Evolutionary conservation across 2,888 invertebrate species (phyloP), one percentile per base, ranked within the genome.

Genomic region (Mystacides longicornis): DNA sequence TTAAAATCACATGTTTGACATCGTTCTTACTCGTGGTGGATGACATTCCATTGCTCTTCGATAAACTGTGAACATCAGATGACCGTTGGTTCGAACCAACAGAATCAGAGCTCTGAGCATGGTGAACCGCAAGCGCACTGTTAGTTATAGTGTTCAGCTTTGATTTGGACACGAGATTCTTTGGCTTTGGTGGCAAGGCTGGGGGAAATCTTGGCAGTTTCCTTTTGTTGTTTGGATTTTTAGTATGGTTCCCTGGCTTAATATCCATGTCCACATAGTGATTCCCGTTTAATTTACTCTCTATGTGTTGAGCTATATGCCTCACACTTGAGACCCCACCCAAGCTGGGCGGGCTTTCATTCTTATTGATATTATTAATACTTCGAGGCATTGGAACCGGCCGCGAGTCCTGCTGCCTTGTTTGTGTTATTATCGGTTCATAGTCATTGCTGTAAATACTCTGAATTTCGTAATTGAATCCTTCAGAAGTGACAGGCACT

Each of bases 181-280:
- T 82, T 64, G 89, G 88, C 72, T 89, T 87, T 47, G 89, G 86
- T 58, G 89, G 87, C 67, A 90, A 71, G 62, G 88, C 86, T 53
- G 87, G 87, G 56, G 87, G 87, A 62, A 79, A 80, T 65, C 85
- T 73, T 64, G 81, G 75, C 59, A 82, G 81, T 70, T 83, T 82
- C 63, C 71, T 72, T 62, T 73, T 77, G 63, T 77, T 77, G 60
- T 75, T 74, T 64, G 75, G 72, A 63, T 76, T 76, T n/a, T n/a
- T n/a, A 72, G 75, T 74, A 50, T 73, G 68, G 58, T 71, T 71
- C 59, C 69, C 74, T 51, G 66, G 68, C 55, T 78, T 79, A 37
- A 73, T 72, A 56, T 84, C 83, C 75, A 80, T 78, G 63, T 78
- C 75, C 9, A 79, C 73, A 63, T 80, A 80, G 43, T 75, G 71